These are phyloP conservation scores for Syndactyla subalaris DNA, from an alignment of 2,797 vertebrate species.

Conservation along the genomic window DNA sequence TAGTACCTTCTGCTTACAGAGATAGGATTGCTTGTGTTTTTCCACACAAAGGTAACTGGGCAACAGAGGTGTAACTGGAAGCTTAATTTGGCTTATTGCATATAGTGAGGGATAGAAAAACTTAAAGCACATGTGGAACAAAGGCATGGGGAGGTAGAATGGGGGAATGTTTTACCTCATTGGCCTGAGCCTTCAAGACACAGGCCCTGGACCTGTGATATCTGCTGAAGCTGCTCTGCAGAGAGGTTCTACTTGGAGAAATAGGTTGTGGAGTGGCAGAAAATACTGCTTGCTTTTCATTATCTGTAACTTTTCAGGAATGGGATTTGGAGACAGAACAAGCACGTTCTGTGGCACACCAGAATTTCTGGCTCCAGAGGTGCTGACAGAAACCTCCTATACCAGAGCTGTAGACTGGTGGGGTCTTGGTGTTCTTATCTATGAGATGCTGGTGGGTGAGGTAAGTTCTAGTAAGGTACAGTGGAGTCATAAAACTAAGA, in stretches of 20 bases:
- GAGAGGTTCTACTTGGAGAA: not conserved
- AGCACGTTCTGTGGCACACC: slow-evolving; percentile 98
- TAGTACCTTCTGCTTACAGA: not conserved
- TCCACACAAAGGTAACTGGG: not conserved
- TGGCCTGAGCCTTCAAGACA: not conserved
- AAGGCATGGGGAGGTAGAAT: not conserved
- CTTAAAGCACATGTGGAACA: not conserved
- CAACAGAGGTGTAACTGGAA: not conserved
- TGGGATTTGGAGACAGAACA: slow-evolving; percentile 97
- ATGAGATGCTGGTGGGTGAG: slow-evolving; percentile 99
- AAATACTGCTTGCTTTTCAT: not conserved
- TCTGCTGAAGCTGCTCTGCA: not conserved
- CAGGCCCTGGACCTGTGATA: not conserved
- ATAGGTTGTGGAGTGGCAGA: not conserved
- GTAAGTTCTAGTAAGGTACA: slow-evolving; percentile 75
- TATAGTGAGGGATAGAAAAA: not conserved
- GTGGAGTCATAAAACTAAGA: not conserved
- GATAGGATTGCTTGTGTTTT: not conserved
- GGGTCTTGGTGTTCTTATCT: slow-evolving; percentile 98
- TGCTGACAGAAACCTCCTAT: slow-evolving; percentile 97
- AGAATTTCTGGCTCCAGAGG: slow-evolving; percentile 97
- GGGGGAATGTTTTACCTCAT: not conserved
- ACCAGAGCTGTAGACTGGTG: slow-evolving; percentile 99
- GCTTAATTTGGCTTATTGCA: not conserved
- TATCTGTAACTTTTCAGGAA: slow-evolving; percentile 82